phyloP scores from a whole-genome alignment of 2,113 vertebrate species.

The Cyphomyrus plagiostoma region DNA sequence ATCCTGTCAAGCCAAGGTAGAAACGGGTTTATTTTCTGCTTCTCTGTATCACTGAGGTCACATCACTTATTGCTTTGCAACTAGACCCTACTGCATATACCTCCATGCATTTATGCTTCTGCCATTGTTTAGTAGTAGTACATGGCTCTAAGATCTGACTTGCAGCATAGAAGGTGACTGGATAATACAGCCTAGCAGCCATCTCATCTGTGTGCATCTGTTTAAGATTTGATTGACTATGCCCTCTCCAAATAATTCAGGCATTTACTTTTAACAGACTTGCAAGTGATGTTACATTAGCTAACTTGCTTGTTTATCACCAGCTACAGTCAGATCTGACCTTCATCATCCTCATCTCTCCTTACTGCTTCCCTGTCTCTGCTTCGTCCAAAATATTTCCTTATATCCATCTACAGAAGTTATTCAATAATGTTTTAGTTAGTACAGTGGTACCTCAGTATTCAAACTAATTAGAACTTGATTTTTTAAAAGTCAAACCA shows the following conservation, averaged over 20 bases:
- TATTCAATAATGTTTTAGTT: too few species aligned
- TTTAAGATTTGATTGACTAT: background rate
- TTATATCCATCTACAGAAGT: background rate
- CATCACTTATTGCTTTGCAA: slow-evolving; percentile 13
- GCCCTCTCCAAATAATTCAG: background rate
- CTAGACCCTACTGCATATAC: slow-evolving; percentile 12
- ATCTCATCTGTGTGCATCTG: slow-evolving; percentile 12
- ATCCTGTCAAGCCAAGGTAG: slow-evolving; percentile 9
- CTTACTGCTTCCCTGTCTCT: background rate
- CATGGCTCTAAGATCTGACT: slow-evolving; percentile 13
- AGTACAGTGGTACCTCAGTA: too few species aligned
- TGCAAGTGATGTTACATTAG: background rate
- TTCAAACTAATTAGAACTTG: too few species aligned
- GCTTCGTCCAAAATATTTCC: background rate
- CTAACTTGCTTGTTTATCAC: background rate
- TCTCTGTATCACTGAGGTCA: slow-evolving; percentile 9
- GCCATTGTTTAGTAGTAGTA: background rate
- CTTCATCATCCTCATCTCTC: background rate
- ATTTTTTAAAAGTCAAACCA: too few species aligned
- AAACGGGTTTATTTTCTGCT: slow-evolving; percentile 18
- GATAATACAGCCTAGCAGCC: slow-evolving; percentile 14
- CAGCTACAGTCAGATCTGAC: background rate
- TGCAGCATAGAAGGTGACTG: background rate
- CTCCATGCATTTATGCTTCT: slow-evolving; percentile 14
- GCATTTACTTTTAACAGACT: background rate